These are phyloP conservation scores for Diaphora mendica DNA, from an alignment of 2,888 invertebrate genomes.

Conservation along the genomic window DNA sequence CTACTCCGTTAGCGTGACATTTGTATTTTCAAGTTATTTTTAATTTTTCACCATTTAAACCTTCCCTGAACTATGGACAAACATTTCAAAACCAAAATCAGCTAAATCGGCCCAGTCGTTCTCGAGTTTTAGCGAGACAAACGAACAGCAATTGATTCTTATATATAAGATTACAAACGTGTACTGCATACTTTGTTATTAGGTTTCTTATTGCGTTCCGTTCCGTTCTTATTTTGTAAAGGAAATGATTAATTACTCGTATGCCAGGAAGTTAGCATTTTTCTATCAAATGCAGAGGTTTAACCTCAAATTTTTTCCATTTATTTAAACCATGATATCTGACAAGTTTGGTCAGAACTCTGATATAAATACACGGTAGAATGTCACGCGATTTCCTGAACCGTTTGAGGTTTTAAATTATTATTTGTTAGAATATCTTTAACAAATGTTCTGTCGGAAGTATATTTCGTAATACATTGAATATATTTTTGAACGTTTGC, in stretches of 20 bases:
- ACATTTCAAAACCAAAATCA: too few species aligned
- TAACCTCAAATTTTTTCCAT: constrained; percentile 9
- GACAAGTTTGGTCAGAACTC: constrained; percentile 37
- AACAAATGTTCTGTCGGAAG: constrained; percentile 29
- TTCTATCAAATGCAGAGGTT: background rate
- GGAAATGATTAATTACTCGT: background rate
- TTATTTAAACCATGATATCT: constrained; percentile 36
- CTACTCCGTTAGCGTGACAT: too few species aligned
- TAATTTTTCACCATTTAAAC: too few species aligned
- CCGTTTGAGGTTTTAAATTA: constrained; percentile 35
- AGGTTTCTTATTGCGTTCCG: too few species aligned
- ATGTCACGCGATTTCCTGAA: constrained; percentile 48
- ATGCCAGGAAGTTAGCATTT: background rate
- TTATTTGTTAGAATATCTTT: constrained; percentile 37
- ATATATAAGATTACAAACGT: too few species aligned
- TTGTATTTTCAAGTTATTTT: too few species aligned
- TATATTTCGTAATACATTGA: constrained; percentile 14
- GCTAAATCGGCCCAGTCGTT: too few species aligned
- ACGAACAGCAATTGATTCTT: too few species aligned
- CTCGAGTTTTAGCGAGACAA: too few species aligned
- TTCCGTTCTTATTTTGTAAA: background rate
- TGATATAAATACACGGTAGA: constrained; percentile 39
- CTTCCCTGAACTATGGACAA: too few species aligned
- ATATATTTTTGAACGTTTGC: constrained; percentile 7
- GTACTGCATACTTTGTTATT: background rate